Percentiles rank a stretch among this genome's conserved stretches.
phyloP scores from a whole-genome alignment of 2,797 vertebrate species.

The Mycteria americana region DNA sequence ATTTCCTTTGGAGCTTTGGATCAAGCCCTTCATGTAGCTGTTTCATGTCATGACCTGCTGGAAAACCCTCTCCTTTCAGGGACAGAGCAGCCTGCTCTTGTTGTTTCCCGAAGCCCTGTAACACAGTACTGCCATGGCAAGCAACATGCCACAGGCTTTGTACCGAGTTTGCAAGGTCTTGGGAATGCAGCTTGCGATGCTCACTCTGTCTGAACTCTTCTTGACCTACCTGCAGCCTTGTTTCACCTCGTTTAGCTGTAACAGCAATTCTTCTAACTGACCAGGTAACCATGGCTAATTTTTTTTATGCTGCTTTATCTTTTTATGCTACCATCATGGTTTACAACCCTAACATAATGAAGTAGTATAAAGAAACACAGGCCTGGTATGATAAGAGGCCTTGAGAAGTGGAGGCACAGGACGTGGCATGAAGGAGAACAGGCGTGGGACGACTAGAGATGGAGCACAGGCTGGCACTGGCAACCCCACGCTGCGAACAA shows the following conservation, averaged over 20 bases:
- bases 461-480: not conserved
- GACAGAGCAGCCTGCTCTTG: not conserved
- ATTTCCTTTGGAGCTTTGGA: not conserved
- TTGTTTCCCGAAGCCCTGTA: not conserved
- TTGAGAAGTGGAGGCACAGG: not conserved
- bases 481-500: fast-evolving
- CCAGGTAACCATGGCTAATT: not conserved
- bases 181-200: not conserved
- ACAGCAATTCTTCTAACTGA: not conserved
- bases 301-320: not conserved
- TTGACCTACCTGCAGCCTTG: not conserved
- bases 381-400: not conserved
- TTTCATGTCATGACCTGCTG: not conserved
- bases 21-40: not conserved
- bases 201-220: not conserved
- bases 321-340: not conserved
- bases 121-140: fast-evolving
- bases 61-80: not conserved
- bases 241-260: not conserved
- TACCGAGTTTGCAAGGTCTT: not conserved
- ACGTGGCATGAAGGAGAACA: not conserved
- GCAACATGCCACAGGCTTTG: not conserved
- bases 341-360: not conserved
- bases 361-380: not conserved
- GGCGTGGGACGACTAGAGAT: not conserved